These are phyloP conservation scores for Drosophila melanica DNA, from an alignment of 1,140 invertebrate genomes.

Conservation along the genomic window DNA sequence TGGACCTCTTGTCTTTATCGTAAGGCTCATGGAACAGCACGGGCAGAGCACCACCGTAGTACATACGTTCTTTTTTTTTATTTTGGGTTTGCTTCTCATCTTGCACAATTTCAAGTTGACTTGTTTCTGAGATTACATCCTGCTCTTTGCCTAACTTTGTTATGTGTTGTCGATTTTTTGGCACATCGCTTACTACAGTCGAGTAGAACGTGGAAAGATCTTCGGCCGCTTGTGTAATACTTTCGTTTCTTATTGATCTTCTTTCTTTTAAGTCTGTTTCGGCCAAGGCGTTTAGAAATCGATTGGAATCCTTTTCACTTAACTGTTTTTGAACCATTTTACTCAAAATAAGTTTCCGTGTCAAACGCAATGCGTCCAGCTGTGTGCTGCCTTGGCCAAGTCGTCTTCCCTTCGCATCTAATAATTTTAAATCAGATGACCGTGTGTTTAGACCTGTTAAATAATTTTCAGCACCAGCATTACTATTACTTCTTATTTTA, in stretches of 20 bases:
- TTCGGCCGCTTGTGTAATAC: not conserved
- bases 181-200: not conserved
- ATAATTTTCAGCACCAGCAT: too few relatives aligned
- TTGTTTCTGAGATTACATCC: too few relatives aligned
- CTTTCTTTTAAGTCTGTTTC: not conserved
- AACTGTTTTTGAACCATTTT: not conserved
- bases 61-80: not conserved
- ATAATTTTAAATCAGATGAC: not conserved
- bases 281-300: not conserved
- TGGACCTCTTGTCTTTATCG: slow-evolving; percentile 8
- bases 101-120: too few relatives aligned
- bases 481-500: too few relatives aligned
- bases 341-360: not conserved
- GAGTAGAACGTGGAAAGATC: slow-evolving; percentile 2
- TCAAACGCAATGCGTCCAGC: not conserved
- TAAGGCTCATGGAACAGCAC: slow-evolving; percentile 36
- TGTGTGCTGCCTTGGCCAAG: slow-evolving; percentile 13
- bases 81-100: not conserved
- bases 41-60: slow-evolving; percentile 7
- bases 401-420: slow-evolving; percentile 25
- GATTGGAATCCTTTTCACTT: not conserved
- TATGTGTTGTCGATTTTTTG: not conserved
- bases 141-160: too few relatives aligned
- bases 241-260: too few relatives aligned
- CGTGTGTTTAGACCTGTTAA: too few relatives aligned